These are phyloP conservation scores for Isaurus tuberculatus DNA, from an alignment of 92 coral and sea anemone species.

Conservation along the genomic window DNA sequence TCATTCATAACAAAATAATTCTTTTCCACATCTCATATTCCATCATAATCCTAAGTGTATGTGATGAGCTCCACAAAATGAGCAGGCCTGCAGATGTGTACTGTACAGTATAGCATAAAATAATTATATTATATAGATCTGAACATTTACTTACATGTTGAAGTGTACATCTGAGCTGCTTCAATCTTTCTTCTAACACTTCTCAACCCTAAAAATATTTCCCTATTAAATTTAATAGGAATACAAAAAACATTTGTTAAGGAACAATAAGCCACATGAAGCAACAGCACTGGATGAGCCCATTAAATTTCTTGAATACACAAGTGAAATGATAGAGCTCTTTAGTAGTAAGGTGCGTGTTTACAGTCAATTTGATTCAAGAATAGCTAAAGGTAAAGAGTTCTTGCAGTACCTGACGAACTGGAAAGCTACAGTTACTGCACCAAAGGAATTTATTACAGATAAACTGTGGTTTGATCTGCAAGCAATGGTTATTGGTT, in stretches of 20 bases:
- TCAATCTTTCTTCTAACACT: background rate
- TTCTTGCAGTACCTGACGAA: slow-evolving; percentile 51
- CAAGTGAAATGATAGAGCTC: slow-evolving; percentile 42
- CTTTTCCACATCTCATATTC: background rate
- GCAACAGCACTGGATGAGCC: slow-evolving; percentile 42
- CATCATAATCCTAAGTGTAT: no score
- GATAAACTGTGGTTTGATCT: slow-evolving; percentile 67
- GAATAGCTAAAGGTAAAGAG: slow-evolving; percentile 26
- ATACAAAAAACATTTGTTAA: slow-evolving; percentile 33
- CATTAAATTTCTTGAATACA: slow-evolving; percentile 44
- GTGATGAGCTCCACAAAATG: no score
- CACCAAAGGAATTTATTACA: slow-evolving; percentile 55
- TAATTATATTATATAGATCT: no score
- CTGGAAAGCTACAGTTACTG: slow-evolving; percentile 38
- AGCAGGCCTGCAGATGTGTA: no score
- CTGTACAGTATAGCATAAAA: no score
- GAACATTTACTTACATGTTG: slow-evolving; percentile 11
- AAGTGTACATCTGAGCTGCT: background rate
- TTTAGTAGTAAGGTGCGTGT: slow-evolving; percentile 32
- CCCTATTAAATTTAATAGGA: slow-evolving; percentile 34
- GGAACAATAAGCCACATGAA: background rate
- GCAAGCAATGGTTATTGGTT: slow-evolving; percentile 53
- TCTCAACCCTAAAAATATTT: background rate
- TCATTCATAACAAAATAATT: background rate
- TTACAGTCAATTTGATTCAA: background rate